phyloP scores from a whole-genome alignment of 2,888 invertebrate genomes.

The Alcis repandata region DNA sequence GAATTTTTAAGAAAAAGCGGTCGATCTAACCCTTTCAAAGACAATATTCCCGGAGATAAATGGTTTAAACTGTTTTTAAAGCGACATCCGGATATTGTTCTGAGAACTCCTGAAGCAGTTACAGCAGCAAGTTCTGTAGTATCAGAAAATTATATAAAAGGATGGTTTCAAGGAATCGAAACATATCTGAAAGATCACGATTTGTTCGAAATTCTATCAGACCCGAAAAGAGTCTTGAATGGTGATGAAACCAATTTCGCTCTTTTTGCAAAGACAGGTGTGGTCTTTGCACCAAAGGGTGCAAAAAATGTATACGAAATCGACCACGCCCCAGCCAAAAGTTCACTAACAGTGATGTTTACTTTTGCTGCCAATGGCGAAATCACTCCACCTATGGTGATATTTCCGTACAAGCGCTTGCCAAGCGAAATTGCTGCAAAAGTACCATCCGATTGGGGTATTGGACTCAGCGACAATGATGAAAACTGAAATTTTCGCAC shows the following conservation, averaged over 20 bases:
- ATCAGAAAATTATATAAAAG: slow-evolving; percentile 40
- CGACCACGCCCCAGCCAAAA: slow-evolving; percentile 58
- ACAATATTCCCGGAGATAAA: slow-evolving; percentile 2
- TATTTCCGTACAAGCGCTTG: slow-evolving; percentile 60
- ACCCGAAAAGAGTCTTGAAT: slow-evolving; percentile 53
- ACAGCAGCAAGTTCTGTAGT: background rate
- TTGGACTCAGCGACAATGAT: slow-evolving; percentile 38
- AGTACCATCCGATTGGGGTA: slow-evolving; percentile 59
- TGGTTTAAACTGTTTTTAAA: background rate
- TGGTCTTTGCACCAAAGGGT: slow-evolving; percentile 41
- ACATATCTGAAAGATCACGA: slow-evolving; percentile 15
- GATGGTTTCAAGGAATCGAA: slow-evolving; percentile 45
- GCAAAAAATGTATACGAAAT: slow-evolving; percentile 63
- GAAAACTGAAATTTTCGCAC: slow-evolving; percentile 36
- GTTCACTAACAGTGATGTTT: slow-evolving; percentile 57
- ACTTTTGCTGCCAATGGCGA: slow-evolving; percentile 61
- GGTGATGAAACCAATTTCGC: slow-evolving; percentile 55
- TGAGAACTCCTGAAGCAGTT: background rate
- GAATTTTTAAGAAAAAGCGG: background rate
- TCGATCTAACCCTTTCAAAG: background rate
- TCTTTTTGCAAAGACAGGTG: slow-evolving; percentile 50
- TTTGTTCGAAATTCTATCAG: slow-evolving; percentile 26
- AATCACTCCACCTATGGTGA: slow-evolving; percentile 61
- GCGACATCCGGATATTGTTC: background rate
- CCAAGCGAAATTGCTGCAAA: slow-evolving; percentile 52